Base-by-base conservation (phyloP, 2,888 invertebrate species). In the Actias luna region DNA sequence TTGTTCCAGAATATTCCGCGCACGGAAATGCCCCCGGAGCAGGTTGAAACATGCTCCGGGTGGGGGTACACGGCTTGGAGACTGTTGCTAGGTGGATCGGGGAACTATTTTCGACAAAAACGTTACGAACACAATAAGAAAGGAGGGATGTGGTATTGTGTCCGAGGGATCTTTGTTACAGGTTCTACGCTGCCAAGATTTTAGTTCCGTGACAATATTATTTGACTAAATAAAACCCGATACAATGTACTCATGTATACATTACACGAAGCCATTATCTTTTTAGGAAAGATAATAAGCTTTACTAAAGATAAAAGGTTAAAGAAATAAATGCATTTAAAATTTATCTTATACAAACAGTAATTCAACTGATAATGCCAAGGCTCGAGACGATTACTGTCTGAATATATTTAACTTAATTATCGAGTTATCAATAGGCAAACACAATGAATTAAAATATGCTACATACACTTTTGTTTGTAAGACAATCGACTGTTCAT, bases 271-370 rank as follows among this genome's bases (percentile, higher is more conserved):
- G n/a, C 5, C n/a, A 16, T 29, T 55, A 55, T 55, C 29, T 55
- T 55, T 55, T 55, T n/a, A 55, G 29, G 29, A 55, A 55, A 29
- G 29, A 55, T 55, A 55, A 55, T 55, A 29, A n/a, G 16, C 5
- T 55, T 55, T 8, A n/a, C 14, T 29, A 5, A n/a, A 55, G n/a
- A 29, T 27, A 29, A 29, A 55, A 29, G 55, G 55, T 29, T 55
- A 55, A 29, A 55, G 29, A 55, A 55, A 55, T 55, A 55, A 55
- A 55, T 29, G 29, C 29, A 55, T 64, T 52, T 62, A 63, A 59
- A 50, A 63, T 52, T 55, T 64, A 64, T 63, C 64, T 65, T 69
- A 35, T 65, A 60, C 62, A 67, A 69, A 71, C 42, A 66, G 35
- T 27, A 63, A 59, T 66, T 64, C 63, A 52, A 65, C 35, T 61